These are phyloP conservation scores for Lanius ludovicianus DNA, from an alignment of 2,113 vertebrate genomes.

Conservation along the genomic window DNA sequence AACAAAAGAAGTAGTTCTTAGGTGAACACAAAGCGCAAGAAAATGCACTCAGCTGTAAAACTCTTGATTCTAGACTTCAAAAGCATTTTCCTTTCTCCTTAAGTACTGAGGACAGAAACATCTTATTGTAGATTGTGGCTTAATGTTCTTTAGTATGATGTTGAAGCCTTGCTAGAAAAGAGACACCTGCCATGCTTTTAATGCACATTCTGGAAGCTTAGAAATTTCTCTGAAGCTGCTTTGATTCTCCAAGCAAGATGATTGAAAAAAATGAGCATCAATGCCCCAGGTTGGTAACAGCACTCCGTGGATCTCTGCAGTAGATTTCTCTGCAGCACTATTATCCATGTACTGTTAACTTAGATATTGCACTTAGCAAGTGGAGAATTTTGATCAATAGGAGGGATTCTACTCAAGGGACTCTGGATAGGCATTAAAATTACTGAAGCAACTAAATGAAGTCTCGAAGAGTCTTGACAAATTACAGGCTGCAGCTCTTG, in stretches of 20 bases:
- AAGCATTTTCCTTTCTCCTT: neutral
- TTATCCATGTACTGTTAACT: constrained; percentile 17
- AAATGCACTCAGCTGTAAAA: neutral
- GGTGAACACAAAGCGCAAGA: neutral
- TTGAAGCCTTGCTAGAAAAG: neutral
- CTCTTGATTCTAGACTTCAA: neutral
- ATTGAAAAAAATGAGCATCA: neutral
- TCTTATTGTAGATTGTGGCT: neutral
- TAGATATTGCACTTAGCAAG: constrained; percentile 19
- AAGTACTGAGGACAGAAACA: neutral
- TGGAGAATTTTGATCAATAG: constrained; percentile 55
- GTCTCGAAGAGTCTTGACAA: constrained; percentile 43
- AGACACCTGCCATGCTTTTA: neutral
- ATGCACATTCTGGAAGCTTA: neutral
- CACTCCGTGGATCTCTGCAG: neutral
- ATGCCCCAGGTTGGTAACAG: neutral
- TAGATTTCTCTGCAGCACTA: neutral
- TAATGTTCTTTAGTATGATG: neutral
- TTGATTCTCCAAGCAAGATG: neutral
- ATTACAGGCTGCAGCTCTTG: constrained; percentile 3
- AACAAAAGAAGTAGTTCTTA: neutral
- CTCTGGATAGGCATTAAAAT: constrained; percentile 10
- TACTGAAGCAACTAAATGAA: constrained; percentile 51
- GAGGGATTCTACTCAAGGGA: neutral
- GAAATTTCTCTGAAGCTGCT: neutral